phyloP scores from a whole-genome alignment of 2,888 invertebrate genomes.

The Himalopsyche anomala region DNA sequence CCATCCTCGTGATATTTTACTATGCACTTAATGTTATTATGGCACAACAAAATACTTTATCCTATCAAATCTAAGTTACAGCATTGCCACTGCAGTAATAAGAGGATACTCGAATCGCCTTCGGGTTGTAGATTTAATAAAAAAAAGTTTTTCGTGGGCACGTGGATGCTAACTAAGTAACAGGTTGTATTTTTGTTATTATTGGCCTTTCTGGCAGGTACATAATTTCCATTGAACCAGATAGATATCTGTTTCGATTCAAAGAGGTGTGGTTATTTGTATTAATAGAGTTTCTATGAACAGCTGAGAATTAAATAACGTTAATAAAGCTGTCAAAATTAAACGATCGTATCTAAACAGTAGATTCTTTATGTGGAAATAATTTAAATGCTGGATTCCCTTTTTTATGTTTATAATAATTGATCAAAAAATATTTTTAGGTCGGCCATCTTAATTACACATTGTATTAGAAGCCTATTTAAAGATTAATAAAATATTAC shows the following conservation, averaged over 20 bases:
- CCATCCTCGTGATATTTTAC: too few species aligned
- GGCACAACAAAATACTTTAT: too few species aligned
- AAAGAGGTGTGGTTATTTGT: conserved; percentile 35
- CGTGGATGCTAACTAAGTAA: conserved; percentile 56
- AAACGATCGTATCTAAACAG: too few species aligned
- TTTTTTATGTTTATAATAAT: too few species aligned
- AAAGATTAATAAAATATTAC: too few species aligned
- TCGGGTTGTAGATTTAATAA: conserved; percentile 49
- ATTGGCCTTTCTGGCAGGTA: conserved; percentile 1
- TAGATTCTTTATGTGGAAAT: too few species aligned
- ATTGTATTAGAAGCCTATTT: too few species aligned
- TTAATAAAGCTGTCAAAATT: neutral
- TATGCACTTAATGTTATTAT: too few species aligned
- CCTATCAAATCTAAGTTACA: too few species aligned
- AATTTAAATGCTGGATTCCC: too few species aligned
- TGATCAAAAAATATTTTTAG: too few species aligned
- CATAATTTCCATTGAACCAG: neutral
- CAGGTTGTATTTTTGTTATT: conserved; percentile 50
- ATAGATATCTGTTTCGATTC: neutral
- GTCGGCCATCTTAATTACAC: too few species aligned
- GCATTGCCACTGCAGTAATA: neutral
- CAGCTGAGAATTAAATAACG: conserved; percentile 16
- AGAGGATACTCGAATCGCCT: conserved; percentile 4
- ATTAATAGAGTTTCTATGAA: conserved; percentile 29
- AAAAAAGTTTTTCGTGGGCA: conserved; percentile 51